Percentiles rank a stretch among this genome's conserved stretches.
These are phyloP conservation scores for Lutjanus argentimaculatus DNA, from an alignment of 2,797 vertebrate species.

Conservation along the genomic window DNA sequence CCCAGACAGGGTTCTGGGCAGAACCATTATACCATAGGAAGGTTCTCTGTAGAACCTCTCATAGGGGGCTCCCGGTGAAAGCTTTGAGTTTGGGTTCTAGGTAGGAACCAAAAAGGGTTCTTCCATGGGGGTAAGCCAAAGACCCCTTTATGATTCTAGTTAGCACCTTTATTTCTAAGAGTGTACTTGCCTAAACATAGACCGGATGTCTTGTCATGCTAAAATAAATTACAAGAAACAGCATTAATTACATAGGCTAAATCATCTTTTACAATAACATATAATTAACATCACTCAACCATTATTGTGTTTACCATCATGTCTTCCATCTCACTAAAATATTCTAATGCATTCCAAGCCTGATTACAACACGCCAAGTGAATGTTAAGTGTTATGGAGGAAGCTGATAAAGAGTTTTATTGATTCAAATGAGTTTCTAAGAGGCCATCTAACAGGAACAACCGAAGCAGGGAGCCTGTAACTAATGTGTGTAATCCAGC, in stretches of 20 bases:
- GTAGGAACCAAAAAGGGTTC: too few relatives aligned
- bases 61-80: too few relatives aligned
- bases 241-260: not conserved
- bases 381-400: conserved; percentile 11
- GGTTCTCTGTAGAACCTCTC: too few relatives aligned
- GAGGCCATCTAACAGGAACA: conserved; percentile 53
- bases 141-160: too few relatives aligned
- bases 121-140: too few relatives aligned
- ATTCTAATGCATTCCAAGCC: not conserved
- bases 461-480: conserved; percentile 59
- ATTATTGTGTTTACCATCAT: not conserved
- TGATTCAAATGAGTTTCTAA: conserved; percentile 55
- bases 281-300: conserved; percentile 18
- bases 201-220: not conserved
- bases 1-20: too few relatives aligned
- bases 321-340: conserved; percentile 24
- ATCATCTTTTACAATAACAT: conserved; percentile 19
- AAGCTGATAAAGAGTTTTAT: conserved; percentile 45
- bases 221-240: conserved; percentile 17
- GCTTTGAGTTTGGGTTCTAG: too few relatives aligned
- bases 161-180: too few relatives aligned
- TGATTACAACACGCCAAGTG: conserved; percentile 22
- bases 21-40: too few relatives aligned
- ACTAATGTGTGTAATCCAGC: conserved; percentile 77
- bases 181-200: not conserved